Evolutionary conservation across 1,140 invertebrate genomes (phyloP), one percentile per base, ranked within the genome.

Genomic region (Tetramorium simillimum): DNA sequence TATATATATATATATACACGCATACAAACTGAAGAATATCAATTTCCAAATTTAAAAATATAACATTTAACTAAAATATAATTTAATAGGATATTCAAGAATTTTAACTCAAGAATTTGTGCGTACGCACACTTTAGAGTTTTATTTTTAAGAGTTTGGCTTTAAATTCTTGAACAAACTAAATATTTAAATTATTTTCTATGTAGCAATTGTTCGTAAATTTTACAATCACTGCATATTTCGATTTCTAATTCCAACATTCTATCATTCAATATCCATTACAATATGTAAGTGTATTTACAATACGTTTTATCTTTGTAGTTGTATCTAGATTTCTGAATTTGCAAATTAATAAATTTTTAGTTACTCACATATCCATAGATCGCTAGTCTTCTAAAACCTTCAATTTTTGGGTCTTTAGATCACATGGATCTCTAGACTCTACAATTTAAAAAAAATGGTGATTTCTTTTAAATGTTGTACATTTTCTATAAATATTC

Each of bases 261-360:
- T 51, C 18, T 78, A 58, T 78, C 12, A 78, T 75, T 21, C 67
- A 24, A 40, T 24, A 16, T 3, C 6, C 46, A 58, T 75, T 76
- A 10, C 16, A 60, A 60, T 49, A 49, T 1, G 12, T 18, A n/a
- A 63, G 12, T 37, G 3, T 51, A 65, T 65, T 49, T 78, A 58
- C 33, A 56, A 75, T 40, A 70, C 0, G 7, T 51, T 18, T 46
- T 24, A 58, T 21, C 18, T 33, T 63, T 63, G 16, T 49, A 43
- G 6, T 63, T 46, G 18, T 78, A 65, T 2, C 28, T 77, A 77
- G 24, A 62, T 77, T 77, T 46, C 9, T 49, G 43, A n/a, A 78
- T 49, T 65, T 65, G 18, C 40, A 21, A 65, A 28, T 62, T 16
- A 46, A 77, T 21, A 73, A 58, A 24, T 46, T 60, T 40, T 43